Percentiles rank a stretch among this genome's conserved stretches.
These are phyloP conservation scores for Trachymyrmex septentrionalis DNA, from an alignment of 1,140 invertebrate species.

Conservation along the genomic window DNA sequence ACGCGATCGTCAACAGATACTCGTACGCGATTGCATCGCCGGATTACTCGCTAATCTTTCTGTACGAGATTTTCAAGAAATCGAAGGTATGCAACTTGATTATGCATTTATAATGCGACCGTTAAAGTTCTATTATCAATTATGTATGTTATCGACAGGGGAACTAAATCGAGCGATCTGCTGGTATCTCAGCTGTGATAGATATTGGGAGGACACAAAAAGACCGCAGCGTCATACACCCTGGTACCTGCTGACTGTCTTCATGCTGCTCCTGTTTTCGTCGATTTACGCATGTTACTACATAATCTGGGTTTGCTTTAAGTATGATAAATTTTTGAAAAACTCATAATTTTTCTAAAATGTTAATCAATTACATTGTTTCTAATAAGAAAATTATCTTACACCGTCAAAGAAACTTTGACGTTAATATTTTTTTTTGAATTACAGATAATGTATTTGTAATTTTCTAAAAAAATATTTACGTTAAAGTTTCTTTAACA, in stretches of 20 bases:
- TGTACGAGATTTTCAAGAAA: conserved; percentile 93
- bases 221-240: conserved; percentile 92
- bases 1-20: conserved; percentile 82
- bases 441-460: too few relatives aligned
- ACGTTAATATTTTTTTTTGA: too few relatives aligned
- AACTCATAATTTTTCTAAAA: not conserved
- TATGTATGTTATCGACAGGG: conserved; percentile 86
- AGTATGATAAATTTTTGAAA: conserved; percentile 88
- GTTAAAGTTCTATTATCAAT: conserved; percentile 38
- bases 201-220: conserved; percentile 95
- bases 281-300: conserved; percentile 96
- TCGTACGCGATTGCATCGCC: conserved; percentile 92
- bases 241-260: conserved; percentile 91
- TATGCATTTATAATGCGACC: not conserved
- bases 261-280: conserved; percentile 92
- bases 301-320: conserved; percentile 95
- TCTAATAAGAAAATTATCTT: not conserved
- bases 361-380: not conserved
- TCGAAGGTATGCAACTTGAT: conserved; percentile 90
- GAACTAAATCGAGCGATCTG: conserved; percentile 95
- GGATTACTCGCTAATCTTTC: conserved; percentile 93
- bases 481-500: too few relatives aligned
- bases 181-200: conserved; percentile 96
- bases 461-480: too few relatives aligned
- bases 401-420: not conserved